phyloP scores from a whole-genome alignment of 2,888 invertebrate genomes.

The Eupithecia exiguata region DNA sequence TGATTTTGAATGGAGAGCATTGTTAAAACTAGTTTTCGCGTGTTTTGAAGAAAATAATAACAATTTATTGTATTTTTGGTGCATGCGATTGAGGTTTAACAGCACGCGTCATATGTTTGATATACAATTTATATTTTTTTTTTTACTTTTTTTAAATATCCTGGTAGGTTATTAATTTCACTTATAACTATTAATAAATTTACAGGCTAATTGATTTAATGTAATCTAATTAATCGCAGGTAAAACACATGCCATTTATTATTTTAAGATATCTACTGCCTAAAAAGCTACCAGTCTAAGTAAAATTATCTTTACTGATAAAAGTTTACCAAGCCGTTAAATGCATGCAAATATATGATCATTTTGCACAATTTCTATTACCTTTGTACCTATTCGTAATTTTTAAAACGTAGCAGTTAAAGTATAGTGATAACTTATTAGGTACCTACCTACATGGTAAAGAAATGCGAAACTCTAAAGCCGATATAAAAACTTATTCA shows the following conservation, averaged over 20 bases:
- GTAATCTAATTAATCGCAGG: too few relatives aligned
- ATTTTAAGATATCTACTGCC: too few relatives aligned
- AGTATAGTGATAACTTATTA: not conserved
- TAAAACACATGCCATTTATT: too few relatives aligned
- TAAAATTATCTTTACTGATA: not conserved
- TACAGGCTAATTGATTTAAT: not conserved
- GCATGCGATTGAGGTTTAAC: conserved; percentile 21
- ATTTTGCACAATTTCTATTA: not conserved
- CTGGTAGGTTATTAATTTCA: too few relatives aligned
- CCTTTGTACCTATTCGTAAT: not conserved
- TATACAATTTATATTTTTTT: not conserved
- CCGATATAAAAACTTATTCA: conserved; percentile 52
- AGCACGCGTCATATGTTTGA: conserved; percentile 13
- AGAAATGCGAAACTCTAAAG: conserved; percentile 34
- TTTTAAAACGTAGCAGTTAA: fast-evolving
- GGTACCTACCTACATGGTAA: conserved; percentile 2
- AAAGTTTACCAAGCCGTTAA: not conserved
- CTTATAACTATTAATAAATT: not conserved
- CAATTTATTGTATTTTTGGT: conserved; percentile 28
- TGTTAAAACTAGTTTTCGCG: conserved; percentile 65
- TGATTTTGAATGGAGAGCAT: conserved; percentile 67
- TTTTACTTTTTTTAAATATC: not conserved
- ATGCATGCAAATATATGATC: not conserved
- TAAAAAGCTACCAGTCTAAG: not conserved
- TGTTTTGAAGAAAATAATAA: conserved; percentile 60